Conservation (phyloP, 2,888 invertebrate species). For the Agrochola lychnidis region DNA sequence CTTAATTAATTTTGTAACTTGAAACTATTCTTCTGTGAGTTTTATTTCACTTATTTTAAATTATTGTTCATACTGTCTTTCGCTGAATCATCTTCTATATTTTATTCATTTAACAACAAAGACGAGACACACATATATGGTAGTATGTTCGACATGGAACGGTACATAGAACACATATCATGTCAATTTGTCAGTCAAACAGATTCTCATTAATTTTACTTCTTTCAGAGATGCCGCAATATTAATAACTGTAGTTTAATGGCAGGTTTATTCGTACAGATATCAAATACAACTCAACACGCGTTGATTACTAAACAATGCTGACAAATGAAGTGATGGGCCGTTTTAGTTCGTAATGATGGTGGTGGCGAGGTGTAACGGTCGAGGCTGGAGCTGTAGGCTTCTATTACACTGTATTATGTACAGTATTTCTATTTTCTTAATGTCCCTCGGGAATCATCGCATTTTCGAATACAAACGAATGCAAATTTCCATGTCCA, state of each 20-base stretch:
- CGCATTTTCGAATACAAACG: too few relatives aligned
- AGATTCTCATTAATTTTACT: conserved; percentile 16
- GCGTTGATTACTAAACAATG: conserved; percentile 31
- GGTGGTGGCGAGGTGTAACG: not conserved
- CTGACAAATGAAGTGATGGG: conserved; percentile 25
- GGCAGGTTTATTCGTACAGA: conserved; percentile 5
- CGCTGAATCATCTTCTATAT: not conserved
- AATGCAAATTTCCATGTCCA: too few relatives aligned
- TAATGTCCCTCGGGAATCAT: too few relatives aligned
- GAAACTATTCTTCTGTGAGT: not conserved
- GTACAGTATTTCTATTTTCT: too few relatives aligned
- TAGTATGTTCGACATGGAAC: not conserved
- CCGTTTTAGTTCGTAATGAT: not conserved
- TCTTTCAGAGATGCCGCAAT: not conserved
- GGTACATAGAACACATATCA: not conserved
- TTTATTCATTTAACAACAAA: not conserved
- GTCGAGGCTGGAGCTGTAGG: not conserved
- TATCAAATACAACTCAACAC: conserved; percentile 11
- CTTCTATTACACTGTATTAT: conserved; percentile 1
- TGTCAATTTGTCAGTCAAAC: conserved; percentile 33
- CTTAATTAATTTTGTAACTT: conserved; percentile 15
- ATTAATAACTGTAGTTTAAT: conserved; percentile 8
- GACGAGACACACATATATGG: not conserved
- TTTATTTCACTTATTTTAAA: conserved; percentile 1
- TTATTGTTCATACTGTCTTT: not conserved